phyloP scores from a whole-genome alignment of 1,140 invertebrate species.

The Scaptomyza graminum region DNA sequence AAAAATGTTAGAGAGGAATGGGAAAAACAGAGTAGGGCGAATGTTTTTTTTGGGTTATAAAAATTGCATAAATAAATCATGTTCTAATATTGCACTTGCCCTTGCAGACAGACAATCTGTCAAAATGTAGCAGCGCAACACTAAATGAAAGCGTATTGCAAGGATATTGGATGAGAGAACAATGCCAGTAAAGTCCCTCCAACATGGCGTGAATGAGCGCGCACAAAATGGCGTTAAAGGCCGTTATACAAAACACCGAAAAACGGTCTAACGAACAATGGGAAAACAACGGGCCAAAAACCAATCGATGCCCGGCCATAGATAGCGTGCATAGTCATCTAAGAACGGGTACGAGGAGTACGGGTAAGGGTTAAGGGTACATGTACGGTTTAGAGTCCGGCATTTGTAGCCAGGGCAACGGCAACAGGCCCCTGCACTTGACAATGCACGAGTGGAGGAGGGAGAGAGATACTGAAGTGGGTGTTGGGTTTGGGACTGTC shows the following conservation, averaged over 20 bases:
- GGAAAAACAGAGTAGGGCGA: constrained; percentile 11
- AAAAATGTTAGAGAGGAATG: constrained; percentile 39
- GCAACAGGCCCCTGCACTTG: constrained; percentile 57
- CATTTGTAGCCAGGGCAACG: constrained; percentile 17
- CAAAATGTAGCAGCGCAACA: constrained; percentile 47
- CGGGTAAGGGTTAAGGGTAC: not conserved
- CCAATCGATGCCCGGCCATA: constrained; percentile 73
- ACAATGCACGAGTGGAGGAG: constrained; percentile 41
- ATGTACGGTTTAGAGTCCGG: not conserved
- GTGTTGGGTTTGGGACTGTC: constrained; percentile 15
- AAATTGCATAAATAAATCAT: constrained; percentile 84
- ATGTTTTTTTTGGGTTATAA: constrained; percentile 54
- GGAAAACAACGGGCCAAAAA: constrained; percentile 37
- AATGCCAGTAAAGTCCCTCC: constrained; percentile 51
- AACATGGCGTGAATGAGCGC: constrained; percentile 73
- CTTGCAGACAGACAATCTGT: constrained; percentile 77
- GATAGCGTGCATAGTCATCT: constrained; percentile 64
- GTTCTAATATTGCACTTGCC: constrained; percentile 82
- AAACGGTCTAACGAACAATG: constrained; percentile 36
- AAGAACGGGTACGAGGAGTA: constrained; percentile 15
- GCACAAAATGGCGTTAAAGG: constrained; percentile 81
- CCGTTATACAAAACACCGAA: constrained; percentile 58
- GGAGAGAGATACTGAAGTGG: constrained; percentile 13
- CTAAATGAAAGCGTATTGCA: constrained; percentile 31
- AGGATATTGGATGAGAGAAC: constrained; percentile 14